Evolutionary conservation across 2,797 vertebrate genomes (phyloP), one percentile per base, ranked within the genome.

Genomic region (Pogonophryne albipinna): DNA sequence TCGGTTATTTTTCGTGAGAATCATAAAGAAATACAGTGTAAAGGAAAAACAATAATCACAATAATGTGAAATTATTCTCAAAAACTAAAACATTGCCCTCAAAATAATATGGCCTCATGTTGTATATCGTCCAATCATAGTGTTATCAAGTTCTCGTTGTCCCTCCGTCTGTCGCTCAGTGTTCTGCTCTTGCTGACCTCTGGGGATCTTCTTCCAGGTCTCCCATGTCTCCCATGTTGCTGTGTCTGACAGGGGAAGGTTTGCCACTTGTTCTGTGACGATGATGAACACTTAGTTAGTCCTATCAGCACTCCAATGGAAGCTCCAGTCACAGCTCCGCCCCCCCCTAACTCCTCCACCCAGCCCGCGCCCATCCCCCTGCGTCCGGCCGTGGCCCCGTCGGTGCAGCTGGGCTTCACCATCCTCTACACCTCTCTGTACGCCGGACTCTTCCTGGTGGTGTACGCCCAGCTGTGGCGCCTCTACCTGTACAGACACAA

Each of bases 401-500:
- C 96, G 0, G 96, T 97, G 66, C 92, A 96, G 88, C 93, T 96
- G 4, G 95, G 96, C 27, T 94, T 97, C 86, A 97, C 97, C 0
- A 69, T 94, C n/a, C 91, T 97, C 53, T 97, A 97, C 90, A 95
- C 95, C 2, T 20, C 80, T 13, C 87, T 97, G 63, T 97, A 97
- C 0, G 94, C 90, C 1, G 80, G 72, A 15, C 95, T 97, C 59
- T 97, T 97, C 89, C 85, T 96, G 79, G 93, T 94, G 5, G 96
- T 97, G 23, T 97, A 97, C 71, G 50, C 90, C 71, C 96, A 97
- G 93, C 96, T 97, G 10, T 97, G 97, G 96, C 93, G 97, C 58
- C 93, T 97, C 45, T 91, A 94, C 45, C 78, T 95, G 11, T 97
- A 95, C 46, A 91, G 93, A 31, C 96, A 97, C 93, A 97, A 97